Conservation (phyloP, 2,797 vertebrate species). For the Gallinago stenura region DNA sequence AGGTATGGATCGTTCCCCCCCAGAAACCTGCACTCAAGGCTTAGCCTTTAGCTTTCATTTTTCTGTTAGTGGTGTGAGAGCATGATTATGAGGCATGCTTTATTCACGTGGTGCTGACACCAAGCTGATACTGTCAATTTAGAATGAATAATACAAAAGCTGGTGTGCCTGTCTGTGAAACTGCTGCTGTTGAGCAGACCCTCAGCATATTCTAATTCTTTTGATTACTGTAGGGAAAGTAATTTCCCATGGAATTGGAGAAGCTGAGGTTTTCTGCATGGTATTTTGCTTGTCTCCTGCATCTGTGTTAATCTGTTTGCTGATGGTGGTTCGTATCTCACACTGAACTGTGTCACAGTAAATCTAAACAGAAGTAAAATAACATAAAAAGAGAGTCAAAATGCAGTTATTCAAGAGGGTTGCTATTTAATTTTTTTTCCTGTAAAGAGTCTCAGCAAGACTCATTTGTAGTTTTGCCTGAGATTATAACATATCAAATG, state of each 20-base stretch:
- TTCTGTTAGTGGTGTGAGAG: conserved; percentile 20
- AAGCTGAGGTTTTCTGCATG: conserved; percentile 4
- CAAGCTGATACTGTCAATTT: background rate
- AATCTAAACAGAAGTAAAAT: background rate
- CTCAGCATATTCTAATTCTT: background rate
- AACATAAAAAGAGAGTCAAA: background rate
- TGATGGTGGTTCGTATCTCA: background rate
- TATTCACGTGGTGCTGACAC: background rate
- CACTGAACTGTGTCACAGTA: background rate
- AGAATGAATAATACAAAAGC: background rate
- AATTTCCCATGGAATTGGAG: background rate
- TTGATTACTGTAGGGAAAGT: background rate
- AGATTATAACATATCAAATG: background rate
- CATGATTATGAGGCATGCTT: background rate
- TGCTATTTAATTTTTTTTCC: background rate
- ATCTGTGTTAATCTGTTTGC: background rate
- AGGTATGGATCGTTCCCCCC: background rate
- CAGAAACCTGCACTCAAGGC: conserved; percentile 77
- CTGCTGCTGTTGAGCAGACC: background rate
- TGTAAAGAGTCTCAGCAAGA: background rate
- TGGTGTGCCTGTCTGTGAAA: background rate
- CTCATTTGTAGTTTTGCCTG: background rate
- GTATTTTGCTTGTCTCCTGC: background rate
- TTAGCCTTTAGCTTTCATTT: conserved; percentile 20
- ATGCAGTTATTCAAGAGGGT: background rate